Percentiles rank a stretch among this genome's conserved stretches.
phyloP scores from a whole-genome alignment of 2,113 vertebrate genomes.

The Hydrochoerus hydrochaeris region DNA sequence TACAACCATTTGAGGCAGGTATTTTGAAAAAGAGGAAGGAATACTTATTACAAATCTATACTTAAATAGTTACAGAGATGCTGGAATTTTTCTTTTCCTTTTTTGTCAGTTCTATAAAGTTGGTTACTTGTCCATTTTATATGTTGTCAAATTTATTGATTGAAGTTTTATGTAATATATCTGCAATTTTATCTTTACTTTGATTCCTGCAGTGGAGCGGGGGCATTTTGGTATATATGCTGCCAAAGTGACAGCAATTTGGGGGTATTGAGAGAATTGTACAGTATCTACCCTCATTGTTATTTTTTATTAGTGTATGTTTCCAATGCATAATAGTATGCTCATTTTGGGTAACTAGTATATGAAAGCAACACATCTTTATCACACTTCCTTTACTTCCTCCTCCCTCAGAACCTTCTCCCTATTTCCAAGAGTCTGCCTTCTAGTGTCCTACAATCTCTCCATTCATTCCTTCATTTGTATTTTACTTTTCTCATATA shows the following conservation, averaged over 20 bases:
- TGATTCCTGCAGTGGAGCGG: background rate
- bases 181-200: background rate
- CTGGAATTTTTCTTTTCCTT: background rate
- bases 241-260: background rate
- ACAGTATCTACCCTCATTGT: background rate
- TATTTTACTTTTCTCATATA: background rate
- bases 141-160: background rate
- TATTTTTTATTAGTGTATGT: background rate
- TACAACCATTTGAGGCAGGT: background rate
- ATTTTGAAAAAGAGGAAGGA: background rate
- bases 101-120: background rate
- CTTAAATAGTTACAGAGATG: background rate
- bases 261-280: background rate
- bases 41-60: background rate
- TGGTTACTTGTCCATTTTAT: background rate
- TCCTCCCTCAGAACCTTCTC: background rate
- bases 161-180: background rate
- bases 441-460: background rate
- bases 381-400: background rate
- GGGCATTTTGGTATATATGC: background rate
- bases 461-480: background rate
- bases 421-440: background rate
- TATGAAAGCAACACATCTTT: background rate
- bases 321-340: background rate
- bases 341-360: background rate